Conservation (phyloP, 2,113 vertebrate genomes). For the Eurypyga helias region DNA sequence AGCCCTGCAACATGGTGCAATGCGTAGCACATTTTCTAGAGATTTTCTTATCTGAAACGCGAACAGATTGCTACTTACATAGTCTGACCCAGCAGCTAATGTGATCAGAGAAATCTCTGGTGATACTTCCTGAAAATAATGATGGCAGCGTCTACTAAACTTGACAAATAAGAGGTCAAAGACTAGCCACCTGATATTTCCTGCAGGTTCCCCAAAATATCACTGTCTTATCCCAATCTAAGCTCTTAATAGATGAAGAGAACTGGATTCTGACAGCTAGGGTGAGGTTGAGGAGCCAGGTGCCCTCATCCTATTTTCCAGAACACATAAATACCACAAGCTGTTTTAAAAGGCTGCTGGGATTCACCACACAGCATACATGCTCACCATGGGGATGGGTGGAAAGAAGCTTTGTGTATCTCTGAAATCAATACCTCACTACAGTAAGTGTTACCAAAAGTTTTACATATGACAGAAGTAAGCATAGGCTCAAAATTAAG, state of each 20-base stretch:
- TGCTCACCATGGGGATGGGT: accelerated
- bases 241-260: not conserved
- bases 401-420: not conserved
- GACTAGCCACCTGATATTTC: not conserved
- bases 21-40: not conserved
- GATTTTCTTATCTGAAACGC: not conserved
- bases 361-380: not conserved
- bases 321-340: not conserved
- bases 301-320: not conserved
- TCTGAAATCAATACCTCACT: not conserved
- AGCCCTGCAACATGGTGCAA: not conserved
- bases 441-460: not conserved
- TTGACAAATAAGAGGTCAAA: not conserved
- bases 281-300: not conserved
- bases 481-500: not conserved
- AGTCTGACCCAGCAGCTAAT: not conserved
- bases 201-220: not conserved
- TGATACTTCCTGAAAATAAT: not conserved
- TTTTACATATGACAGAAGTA: not conserved
- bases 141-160: not conserved
- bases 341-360: not conserved
- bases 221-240: not conserved
- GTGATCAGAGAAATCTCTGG: not conserved
- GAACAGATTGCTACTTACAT: not conserved
- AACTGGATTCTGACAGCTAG: not conserved